These are phyloP conservation scores for Spodoptera littoralis DNA, from an alignment of 2,888 invertebrate species.

Conservation along the genomic window DNA sequence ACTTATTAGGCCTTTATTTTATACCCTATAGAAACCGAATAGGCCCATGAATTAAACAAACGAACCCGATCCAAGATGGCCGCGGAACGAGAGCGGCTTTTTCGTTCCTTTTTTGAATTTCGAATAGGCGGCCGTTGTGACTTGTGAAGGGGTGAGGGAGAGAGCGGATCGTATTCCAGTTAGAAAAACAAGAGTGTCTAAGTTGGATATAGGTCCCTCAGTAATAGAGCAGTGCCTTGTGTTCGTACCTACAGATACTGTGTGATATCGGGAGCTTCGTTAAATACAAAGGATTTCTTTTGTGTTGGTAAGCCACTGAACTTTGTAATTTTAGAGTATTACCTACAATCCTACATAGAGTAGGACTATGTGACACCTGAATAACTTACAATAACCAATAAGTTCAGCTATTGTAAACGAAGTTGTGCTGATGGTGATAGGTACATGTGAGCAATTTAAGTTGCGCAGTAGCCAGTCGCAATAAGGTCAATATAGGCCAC, in stretches of 20 bases:
- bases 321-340: too few relatives aligned
- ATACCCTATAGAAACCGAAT: constrained; percentile 38
- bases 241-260: constrained; percentile 2
- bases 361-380: too few relatives aligned
- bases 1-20: constrained; percentile 49
- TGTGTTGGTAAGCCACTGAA: too few relatives aligned
- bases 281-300: background rate
- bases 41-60: constrained; percentile 62
- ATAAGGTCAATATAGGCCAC: constrained; percentile 8
- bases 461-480: too few relatives aligned
- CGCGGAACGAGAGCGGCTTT: constrained; percentile 70
- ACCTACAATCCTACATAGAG: too few relatives aligned
- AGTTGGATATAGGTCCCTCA: constrained; percentile 35
- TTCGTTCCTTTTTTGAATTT: constrained; percentile 80
- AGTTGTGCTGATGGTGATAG: too few relatives aligned
- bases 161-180: constrained; percentile 55
- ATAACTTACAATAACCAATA: too few relatives aligned
- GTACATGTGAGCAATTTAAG: too few relatives aligned
- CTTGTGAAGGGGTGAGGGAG: constrained; percentile 58
- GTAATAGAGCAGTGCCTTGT: constrained; percentile 12
- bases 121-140: constrained; percentile 67
- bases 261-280: background rate
- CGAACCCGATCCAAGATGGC: constrained; percentile 74
- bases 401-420: too few relatives aligned
- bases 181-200: constrained; percentile 52